A percentile compares a stretch with the other conserved stretches of the same genome.
phyloP scores from a whole-genome alignment of 92 coral and sea anemone genomes.

The Phenganax subtilis region DNA sequence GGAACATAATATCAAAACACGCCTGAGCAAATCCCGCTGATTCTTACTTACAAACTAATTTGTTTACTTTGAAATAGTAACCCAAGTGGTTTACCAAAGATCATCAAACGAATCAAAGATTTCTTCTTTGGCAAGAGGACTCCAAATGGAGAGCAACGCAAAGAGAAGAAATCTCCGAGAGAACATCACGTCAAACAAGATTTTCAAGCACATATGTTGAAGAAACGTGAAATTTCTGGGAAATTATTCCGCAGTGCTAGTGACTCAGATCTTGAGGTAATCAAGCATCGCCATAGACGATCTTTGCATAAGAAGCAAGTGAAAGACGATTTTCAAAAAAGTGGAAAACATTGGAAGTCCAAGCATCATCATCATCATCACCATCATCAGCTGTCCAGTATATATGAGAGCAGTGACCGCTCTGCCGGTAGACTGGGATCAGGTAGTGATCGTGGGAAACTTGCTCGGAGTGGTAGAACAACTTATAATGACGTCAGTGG shows the following conservation, averaged over 20 bases:
- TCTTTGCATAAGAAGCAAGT: background rate
- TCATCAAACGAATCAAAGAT: conserved; percentile 30
- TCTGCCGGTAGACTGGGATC: conserved; percentile 39
- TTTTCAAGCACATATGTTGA: background rate
- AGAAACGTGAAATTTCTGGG: conserved; percentile 16
- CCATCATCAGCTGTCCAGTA: conserved; percentile 7
- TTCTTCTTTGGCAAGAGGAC: conserved; percentile 30
- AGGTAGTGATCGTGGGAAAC: conserved; percentile 46
- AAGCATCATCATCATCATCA: background rate
- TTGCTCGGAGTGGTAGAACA: conserved; percentile 44
- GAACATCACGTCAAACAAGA: background rate
- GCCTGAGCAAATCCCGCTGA: background rate
- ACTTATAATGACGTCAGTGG: conserved; percentile 31
- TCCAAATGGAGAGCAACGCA: background rate
- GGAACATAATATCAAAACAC: background rate
- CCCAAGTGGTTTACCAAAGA: conserved; percentile 22
- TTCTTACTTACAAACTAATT: background rate
- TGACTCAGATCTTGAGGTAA: conserved; percentile 60
- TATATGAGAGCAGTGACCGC: conserved; percentile 46
- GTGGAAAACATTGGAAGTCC: conserved; percentile 32
- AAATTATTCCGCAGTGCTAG: conserved; percentile 79
- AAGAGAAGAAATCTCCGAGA: background rate
- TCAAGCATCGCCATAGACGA: conserved; percentile 31
- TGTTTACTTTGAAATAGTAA: conserved; percentile 10
- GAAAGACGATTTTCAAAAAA: conserved; percentile 9